A percentile compares a stretch with the other conserved stretches of the same genome.
phyloP scores from a whole-genome alignment of 1,140 invertebrate species.

The Copidosoma floridanum region DNA sequence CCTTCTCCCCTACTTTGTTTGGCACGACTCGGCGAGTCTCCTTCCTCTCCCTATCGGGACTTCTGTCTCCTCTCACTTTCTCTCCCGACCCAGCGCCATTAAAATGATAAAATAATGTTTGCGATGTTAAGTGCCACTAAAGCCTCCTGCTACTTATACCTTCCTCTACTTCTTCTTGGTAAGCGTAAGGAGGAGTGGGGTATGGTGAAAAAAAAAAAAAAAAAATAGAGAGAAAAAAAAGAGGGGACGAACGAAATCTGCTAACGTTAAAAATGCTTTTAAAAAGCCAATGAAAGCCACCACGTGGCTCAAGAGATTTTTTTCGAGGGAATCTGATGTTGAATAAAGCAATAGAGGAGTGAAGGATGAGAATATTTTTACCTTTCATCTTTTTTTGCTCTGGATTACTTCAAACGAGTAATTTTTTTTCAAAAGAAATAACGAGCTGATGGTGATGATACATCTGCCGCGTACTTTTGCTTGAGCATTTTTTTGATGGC shows the following conservation, averaged over 20 bases:
- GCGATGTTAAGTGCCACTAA: constrained; percentile 51
- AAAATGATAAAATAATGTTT: constrained; percentile 57
- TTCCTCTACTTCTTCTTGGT: too few relatives aligned
- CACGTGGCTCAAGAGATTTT: not conserved
- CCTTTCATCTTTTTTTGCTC: too few relatives aligned
- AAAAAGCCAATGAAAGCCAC: constrained; percentile 5
- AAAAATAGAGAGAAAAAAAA: not conserved
- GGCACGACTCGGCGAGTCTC: too few relatives aligned
- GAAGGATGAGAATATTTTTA: too few relatives aligned
- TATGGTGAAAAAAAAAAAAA: not conserved
- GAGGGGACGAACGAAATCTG: constrained; percentile 13
- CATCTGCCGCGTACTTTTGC: too few relatives aligned
- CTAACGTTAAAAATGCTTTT: constrained; percentile 12
- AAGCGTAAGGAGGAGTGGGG: not conserved
- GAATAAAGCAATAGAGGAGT: too few relatives aligned
- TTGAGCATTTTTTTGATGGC: too few relatives aligned
- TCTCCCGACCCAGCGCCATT: constrained; percentile 35
- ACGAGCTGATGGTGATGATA: too few relatives aligned
- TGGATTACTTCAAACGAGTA: too few relatives aligned
- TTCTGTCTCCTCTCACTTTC: too few relatives aligned
- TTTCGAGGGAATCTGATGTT: not conserved
- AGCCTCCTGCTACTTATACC: constrained; percentile 40
- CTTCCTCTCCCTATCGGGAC: too few relatives aligned
- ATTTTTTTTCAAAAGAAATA: too few relatives aligned
- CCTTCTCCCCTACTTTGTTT: not conserved